Base-by-base conservation (phyloP, 2,113 vertebrate species). In the Rhinoderma darwinii region DNA sequence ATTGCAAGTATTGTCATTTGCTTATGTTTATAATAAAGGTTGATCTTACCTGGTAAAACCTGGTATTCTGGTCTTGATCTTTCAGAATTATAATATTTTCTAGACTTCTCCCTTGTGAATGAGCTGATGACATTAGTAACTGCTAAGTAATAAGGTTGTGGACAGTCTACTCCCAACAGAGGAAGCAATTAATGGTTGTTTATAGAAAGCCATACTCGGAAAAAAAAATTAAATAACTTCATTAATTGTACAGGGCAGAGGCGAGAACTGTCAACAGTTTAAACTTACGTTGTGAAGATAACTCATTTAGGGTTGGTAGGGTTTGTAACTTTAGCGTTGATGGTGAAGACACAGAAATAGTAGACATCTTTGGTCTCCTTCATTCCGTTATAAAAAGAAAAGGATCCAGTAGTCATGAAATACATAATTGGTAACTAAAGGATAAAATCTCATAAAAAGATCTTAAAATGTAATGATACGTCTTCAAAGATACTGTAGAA, bases 11-110 rank as follows among this genome's bases (percentile, higher is more conserved):
- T n/a, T n/a, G 44, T 18, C 35, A 89, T 50, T 25, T 35, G n/a
- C n/a, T n/a, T n/a, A n/a, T n/a, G n/a, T n/a, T n/a, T n/a, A n/a
- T n/a, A n/a, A n/a, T n/a, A n/a, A n/a, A n/a, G n/a, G n/a, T n/a
- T n/a, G n/a, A n/a, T 47, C 66, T 91, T 91, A 90, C 84, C 87
- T 86, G 89, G 51, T 51, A 89, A 88, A 78, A n/a, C 8, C 32
- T 32, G 15, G 0, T 11, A 85, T 35, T 86, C 17, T 70, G 77
- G 82, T 35, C 56, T 43, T 84, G 77, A 76, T 90, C 47, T 77
- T 20, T 27, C 72, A 77, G 85, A 41, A 88, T 88, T 79, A 88
- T 79, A 70, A 30, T 9, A 82, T 80, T 25, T 51, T 90, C 82
- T 17, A 82, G 47, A 75, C 44, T 88, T 41, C 37, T 75, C 70